Evolutionary conservation across 1,140 invertebrate genomes (phyloP), one percentile per base, ranked within the genome.

Genomic region (Rhynchophorus ferrugineus): DNA sequence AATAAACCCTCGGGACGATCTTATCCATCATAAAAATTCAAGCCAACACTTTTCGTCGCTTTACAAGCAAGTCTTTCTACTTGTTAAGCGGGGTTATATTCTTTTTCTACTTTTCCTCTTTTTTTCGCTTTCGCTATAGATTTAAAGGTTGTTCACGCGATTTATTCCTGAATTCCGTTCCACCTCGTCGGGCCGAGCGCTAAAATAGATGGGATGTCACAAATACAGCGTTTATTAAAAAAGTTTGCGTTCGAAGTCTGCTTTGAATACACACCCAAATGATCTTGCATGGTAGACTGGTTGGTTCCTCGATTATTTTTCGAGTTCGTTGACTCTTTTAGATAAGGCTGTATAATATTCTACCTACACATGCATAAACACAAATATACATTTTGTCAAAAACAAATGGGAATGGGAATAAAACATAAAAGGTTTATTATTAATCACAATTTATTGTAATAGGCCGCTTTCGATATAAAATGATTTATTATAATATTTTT

Each of bases 181-280:
- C 16, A 38, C 33, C 49, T 44, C 33, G 45, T 44, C 37, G 44
- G 49, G 29, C 14, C 21, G 33, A 34, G 49, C 39, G 49, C 45
- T 22, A 37, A 45, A 52, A 52, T 52, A 52, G 43, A 52, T 52
- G 42, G 49, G 42, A 44, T 35, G 49, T 52, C 49, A 52, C 33
- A 47, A 47, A 47, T 29, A 29, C 24, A 5, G 24, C 24, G 24
- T 29, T 29, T 29, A 29, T 29, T 29, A 29, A 29, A 29, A 29
- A 29, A 29, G 5, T 29, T 29, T 29, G 5, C 5, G 5, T 5
- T 29, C 24, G 24, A 11, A 29, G 24, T 11, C 24, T 11, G 24
- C 24, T 29, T 29, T 29, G 24, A 29, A 29, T 29, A 29, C 11
- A 29, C 24, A 29, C 24, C 11, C 24, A 29, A 29, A 29, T 29